Percentiles rank a stretch among this genome's conserved stretches.
Conservation (phyloP, 2,113 vertebrate species). For the Madoqua kirkii region DNA sequence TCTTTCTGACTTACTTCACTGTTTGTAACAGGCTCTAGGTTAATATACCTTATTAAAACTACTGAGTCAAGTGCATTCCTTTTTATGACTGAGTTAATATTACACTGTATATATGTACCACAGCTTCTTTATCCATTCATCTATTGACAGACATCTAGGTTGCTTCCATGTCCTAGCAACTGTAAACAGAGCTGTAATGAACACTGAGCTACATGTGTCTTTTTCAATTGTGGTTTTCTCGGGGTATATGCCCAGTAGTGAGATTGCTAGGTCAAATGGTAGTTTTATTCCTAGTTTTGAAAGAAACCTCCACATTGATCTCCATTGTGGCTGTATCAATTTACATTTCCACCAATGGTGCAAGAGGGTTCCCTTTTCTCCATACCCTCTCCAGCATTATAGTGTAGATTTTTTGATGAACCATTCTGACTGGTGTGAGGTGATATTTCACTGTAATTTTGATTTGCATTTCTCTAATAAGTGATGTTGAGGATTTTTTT, state of each 20-base stretch:
- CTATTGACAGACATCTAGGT: neutral
- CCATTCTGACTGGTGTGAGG: neutral
- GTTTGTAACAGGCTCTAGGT: neutral
- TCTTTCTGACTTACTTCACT: neutral
- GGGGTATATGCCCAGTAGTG: neutral
- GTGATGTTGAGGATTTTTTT: neutral
- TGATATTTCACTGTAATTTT: neutral
- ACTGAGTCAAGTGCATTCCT: neutral
- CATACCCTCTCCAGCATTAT: neutral
- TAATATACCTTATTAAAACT: neutral
- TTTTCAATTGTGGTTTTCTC: neutral
- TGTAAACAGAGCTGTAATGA: neutral
- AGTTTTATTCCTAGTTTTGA: neutral
- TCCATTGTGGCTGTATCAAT: neutral
- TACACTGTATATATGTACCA: neutral
- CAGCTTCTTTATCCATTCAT: neutral
- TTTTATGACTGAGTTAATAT: neutral
- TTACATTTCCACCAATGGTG: neutral
- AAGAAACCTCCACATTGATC: neutral
- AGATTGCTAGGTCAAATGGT: neutral
- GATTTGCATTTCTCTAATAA: neutral
- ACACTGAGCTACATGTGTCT: neutral
- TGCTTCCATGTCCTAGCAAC: neutral
- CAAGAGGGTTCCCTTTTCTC: neutral
- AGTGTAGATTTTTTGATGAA: neutral